Evolutionary conservation across 2,797 vertebrate species (phyloP), one percentile per base, ranked within the genome.

Genomic region (Anniella stebbinsi): DNA sequence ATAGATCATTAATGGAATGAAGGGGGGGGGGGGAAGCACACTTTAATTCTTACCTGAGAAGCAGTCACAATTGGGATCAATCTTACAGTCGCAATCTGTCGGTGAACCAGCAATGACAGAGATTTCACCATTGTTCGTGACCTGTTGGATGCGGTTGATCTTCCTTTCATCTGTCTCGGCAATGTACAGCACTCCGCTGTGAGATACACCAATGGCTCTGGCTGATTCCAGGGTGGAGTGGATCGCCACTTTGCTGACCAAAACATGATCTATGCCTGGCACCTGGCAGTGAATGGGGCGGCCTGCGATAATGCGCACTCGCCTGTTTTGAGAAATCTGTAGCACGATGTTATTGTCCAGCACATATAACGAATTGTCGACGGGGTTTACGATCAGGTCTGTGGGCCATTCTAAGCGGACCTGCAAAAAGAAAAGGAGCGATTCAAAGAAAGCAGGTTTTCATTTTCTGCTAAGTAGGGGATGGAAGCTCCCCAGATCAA

Each of bases 331-430:
- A 0, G 98, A 98, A 93, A 99, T 98, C 97, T 99, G 98, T 86
- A 98, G 97, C 82, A 99, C 99, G 1, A 99, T 99, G 97, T 99
- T 99, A 97, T 99, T 99, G 97, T 99, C 99, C 94, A 99, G 97
- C 89, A 99, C 98, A 75, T 99, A 99, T 73, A 99, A 97, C 0
- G 99, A 99, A 94, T 99, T 99, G 96, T 99, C 99, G 94, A 99
- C 96, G 1, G 99, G 99, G 96, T 99, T 99, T 93, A 99, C 97
- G 8, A 98, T 98, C 88, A 99, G 98, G 95, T 99, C 99, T 89
- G 99, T 99, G 1, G 99, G 99, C 99, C 99, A 99, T 95, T 99
- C 99, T 92, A 99, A 97, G 51, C 98, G 97, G 77, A 99, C 98
- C 99, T 99, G 96, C 38, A 45, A 87, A 94, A 90, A 91, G 21